Evolutionary conservation across 2,888 invertebrate species (phyloP).

Genomic region (Smittia sp.): DNA sequence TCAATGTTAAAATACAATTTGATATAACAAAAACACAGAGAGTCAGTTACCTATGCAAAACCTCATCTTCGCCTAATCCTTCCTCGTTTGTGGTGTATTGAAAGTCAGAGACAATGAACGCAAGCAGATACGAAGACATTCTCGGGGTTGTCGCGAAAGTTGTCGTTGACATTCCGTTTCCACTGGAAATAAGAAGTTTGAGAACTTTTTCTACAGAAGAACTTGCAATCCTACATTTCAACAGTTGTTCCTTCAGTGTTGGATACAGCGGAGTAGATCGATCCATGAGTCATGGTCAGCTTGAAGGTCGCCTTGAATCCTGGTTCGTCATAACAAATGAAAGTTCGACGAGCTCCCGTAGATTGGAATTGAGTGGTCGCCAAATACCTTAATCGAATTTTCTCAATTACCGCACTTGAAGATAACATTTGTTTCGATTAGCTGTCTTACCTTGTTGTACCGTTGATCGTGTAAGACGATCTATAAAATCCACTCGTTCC

Average conservation of each 20-base stretch:
- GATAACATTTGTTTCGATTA: background rate
- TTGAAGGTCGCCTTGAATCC: conserved; percentile 61
- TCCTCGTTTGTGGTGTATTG: background rate
- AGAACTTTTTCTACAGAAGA: background rate
- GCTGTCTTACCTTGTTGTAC: conserved; percentile 44
- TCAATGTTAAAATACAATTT: background rate
- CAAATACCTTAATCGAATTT: conserved; percentile 50
- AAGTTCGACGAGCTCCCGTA: conserved; percentile 60
- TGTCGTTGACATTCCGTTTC: background rate
- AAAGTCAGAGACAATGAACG: conserved; percentile 29
- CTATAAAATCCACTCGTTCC: conserved; percentile 3
- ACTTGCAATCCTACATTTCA: background rate
- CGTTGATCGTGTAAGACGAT: background rate
- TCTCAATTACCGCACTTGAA: background rate
- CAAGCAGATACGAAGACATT: conserved; percentile 14
- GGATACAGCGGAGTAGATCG: background rate
- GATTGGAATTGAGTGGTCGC: conserved; percentile 63
- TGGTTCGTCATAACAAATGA: conserved; percentile 71
- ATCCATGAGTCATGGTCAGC: conserved; percentile 49
- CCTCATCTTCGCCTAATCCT: background rate
- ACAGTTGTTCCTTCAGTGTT: conserved; percentile 5
- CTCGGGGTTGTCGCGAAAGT: conserved; percentile 2
- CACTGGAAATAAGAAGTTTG: background rate
- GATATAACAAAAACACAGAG: background rate
- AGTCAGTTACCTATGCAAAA: background rate